Percentiles rank a stretch among this genome's conserved stretches.
Evolutionary conservation across 2,113 vertebrate genomes (phyloP).

Genomic region (Neolamprologus ventralis): DNA sequence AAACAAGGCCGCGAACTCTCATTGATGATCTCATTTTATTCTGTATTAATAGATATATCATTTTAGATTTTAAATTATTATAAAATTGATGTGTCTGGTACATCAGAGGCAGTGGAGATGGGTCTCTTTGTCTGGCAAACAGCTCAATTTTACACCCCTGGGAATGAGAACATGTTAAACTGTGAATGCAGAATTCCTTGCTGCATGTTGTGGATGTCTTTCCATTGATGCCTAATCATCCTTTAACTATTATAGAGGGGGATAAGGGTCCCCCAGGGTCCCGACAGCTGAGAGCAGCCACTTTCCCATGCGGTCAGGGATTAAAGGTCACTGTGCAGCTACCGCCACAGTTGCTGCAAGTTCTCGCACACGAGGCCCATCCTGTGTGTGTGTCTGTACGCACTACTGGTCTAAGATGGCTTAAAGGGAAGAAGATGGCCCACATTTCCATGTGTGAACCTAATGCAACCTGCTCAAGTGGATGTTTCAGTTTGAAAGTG

Average conservation of each 20-base stretch:
- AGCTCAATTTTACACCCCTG: background rate
- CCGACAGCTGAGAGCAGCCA: conserved; percentile 52
- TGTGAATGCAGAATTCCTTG: background rate
- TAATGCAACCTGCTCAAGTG: background rate
- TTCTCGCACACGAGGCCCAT: conserved; percentile 40
- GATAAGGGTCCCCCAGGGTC: background rate
- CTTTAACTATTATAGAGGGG: conserved; percentile 29
- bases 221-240: conserved; percentile 31
- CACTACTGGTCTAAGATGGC: conserved; percentile 2
- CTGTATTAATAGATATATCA: background rate
- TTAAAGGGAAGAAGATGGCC: conserved; percentile 24
- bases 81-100: background rate
- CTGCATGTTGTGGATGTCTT: background rate
- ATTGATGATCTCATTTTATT: background rate
- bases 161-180: background rate
- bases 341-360: conserved; percentile 52
- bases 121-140: background rate
- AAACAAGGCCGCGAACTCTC: background rate
- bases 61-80: background rate
- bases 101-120: background rate
- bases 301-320: conserved; percentile 65
- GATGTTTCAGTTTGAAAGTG: background rate
- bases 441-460: background rate
- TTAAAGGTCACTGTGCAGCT: conserved; percentile 46
- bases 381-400: conserved; percentile 34